Evolutionary conservation across 2,888 invertebrate species (phyloP).

Genomic region (Drosophila emarginata): DNA sequence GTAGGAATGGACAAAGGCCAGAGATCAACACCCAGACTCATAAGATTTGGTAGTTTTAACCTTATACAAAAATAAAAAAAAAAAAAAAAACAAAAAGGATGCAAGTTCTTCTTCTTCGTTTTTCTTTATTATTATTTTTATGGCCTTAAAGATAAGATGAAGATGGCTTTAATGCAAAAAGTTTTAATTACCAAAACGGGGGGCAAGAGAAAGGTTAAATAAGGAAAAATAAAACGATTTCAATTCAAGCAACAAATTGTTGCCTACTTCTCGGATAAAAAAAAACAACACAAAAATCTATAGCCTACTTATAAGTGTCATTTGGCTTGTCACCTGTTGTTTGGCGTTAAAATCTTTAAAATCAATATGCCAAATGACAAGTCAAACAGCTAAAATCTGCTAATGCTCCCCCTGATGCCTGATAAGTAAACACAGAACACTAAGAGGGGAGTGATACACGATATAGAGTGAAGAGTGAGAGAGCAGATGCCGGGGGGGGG

Average conservation of each 20-base stretch:
- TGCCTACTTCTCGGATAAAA: neutral
- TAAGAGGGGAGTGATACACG: slow-evolving; percentile 9
- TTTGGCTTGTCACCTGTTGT: slow-evolving; percentile 47
- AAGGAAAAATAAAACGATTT: neutral
- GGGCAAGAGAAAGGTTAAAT: neutral
- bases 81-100: slow-evolving; percentile 13
- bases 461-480: neutral
- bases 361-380: slow-evolving; percentile 66
- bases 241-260: slow-evolving; percentile 31
- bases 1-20: slow-evolving; percentile 35
- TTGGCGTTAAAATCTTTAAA: slow-evolving; percentile 63
- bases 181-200: slow-evolving; percentile 37
- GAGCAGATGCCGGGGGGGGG: slow-evolving; percentile 15
- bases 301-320: slow-evolving; percentile 36
- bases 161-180: slow-evolving; percentile 36
- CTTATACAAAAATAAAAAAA: neutral
- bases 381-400: slow-evolving; percentile 30
- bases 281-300: slow-evolving; percentile 21
- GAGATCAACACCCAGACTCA: slow-evolving; percentile 21
- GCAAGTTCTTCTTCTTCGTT: slow-evolving; percentile 22
- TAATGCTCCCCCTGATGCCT: neutral
- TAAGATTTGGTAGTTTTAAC: slow-evolving; percentile 32
- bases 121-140: slow-evolving; percentile 55
- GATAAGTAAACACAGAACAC: slow-evolving; percentile 20
- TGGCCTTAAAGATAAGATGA: slow-evolving; percentile 59